These are phyloP conservation scores for Amphipyra tragopoginis DNA, from an alignment of 2,888 invertebrate genomes.

Conservation along the genomic window DNA sequence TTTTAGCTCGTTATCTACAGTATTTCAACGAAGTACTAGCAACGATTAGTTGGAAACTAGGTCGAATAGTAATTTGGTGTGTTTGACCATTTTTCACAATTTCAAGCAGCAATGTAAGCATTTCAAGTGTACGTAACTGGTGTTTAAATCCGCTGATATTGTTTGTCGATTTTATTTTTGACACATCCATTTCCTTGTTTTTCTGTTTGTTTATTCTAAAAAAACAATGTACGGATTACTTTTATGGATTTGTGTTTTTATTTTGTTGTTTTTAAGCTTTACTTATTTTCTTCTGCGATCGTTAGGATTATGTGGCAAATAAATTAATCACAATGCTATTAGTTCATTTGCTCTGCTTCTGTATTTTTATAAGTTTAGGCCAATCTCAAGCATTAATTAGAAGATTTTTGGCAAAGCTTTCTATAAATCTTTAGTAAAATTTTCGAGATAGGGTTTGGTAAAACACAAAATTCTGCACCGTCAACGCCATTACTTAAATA, in stretches of 20 bases:
- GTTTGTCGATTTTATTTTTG: constrained; percentile 41
- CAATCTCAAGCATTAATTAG: too few species aligned
- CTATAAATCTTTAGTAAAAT: too few species aligned
- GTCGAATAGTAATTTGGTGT: constrained; percentile 44
- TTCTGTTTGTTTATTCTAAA: constrained; percentile 44
- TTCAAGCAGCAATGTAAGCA: constrained; percentile 36
- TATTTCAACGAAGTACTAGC: constrained; percentile 25
- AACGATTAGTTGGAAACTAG: constrained; percentile 37
- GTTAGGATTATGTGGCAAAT: too few species aligned
- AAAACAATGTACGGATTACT: constrained; percentile 25
- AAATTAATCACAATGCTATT: too few species aligned
- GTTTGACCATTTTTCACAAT: constrained; percentile 46
- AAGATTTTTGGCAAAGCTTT: too few species aligned
- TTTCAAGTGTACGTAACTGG: constrained; percentile 38
- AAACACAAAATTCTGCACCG: too few species aligned
- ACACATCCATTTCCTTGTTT: constrained; percentile 33
- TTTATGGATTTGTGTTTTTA: constrained; percentile 27
- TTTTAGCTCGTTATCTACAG: constrained; percentile 53
- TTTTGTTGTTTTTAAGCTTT: background rate
- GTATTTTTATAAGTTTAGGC: too few species aligned
- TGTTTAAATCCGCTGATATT: constrained; percentile 37
- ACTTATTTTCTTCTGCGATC: too few species aligned
- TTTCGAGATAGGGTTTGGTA: too few species aligned
- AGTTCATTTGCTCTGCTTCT: too few species aligned
- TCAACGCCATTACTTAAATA: too few species aligned